These are phyloP conservation scores for Falco biarmicus DNA, from an alignment of 2,797 vertebrate genomes.

Conservation along the genomic window DNA sequence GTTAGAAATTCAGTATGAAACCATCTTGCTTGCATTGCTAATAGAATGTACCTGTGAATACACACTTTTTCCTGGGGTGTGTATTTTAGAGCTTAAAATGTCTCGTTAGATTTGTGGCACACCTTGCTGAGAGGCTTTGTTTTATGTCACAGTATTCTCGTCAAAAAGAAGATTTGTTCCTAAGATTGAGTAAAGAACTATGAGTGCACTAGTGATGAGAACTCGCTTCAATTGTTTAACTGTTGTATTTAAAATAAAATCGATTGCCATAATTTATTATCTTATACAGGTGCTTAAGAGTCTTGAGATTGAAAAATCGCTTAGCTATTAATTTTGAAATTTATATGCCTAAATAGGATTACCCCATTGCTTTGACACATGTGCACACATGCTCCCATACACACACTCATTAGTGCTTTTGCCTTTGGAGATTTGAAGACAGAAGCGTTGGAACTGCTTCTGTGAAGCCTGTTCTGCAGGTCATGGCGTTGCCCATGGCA, in stretches of 20 bases:
- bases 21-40: neutral
- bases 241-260: neutral
- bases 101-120: neutral
- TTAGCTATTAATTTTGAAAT: neutral
- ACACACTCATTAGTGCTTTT: neutral
- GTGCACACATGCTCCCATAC: accelerated
- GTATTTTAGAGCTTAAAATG: neutral
- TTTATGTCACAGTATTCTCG: neutral
- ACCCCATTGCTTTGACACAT: neutral
- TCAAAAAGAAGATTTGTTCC: neutral
- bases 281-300: neutral
- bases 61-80: neutral
- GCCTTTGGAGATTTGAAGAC: neutral
- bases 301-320: neutral
- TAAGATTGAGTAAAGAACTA: neutral
- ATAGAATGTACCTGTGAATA: neutral
- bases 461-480: neutral
- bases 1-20: neutral
- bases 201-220: neutral
- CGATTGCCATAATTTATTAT: neutral
- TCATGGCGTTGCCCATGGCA: accelerated
- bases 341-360: neutral
- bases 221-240: neutral
- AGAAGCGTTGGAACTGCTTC: neutral
- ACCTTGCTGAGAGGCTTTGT: neutral